Base-by-base conservation (phyloP, 2,888 invertebrate genomes). In the Papilio elwesi region DNA sequence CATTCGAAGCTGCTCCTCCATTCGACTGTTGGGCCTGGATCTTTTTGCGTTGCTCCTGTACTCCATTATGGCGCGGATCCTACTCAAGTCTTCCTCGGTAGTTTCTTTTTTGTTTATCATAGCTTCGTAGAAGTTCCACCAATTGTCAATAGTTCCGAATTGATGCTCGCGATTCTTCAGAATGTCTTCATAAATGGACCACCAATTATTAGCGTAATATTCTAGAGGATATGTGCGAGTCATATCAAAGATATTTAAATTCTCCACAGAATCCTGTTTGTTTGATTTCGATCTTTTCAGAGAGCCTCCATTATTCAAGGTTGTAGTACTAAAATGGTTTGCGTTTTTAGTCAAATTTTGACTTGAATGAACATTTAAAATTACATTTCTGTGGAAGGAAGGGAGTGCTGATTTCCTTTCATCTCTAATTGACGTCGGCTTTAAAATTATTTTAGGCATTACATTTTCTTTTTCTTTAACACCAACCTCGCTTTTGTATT, bases 141-240 rank as follows among this genome's bases (percentile, higher is more conserved):
- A 94, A 75, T 90, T 90, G 69, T 94, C 94, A 15, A 94, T 89
- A 0, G 92, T 90, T 0, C 94, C 94, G 80, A 92, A 94, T 76
- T 94, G 94, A 36, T 87, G 85, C 64, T 93, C 92, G 0, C 94
- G 82, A 49, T 83, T 92, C 64, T 88, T 92, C 0, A 94, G 73
- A 0, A 94, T 81, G 36, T 93, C 93, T 74, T 93, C 91, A 82
- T 94, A 94, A 1, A 94, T 94, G 0, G 83, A 78, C 94, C 94
- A 94, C 94, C 94, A 94, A 70, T 94, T 94, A 77, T 94, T 94
- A 0, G 94, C 94, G 79, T 94, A 94, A 73, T 93, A 94, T 74
- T 94, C 85, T 57, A 83, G 76, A 0, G 94, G 94, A 73, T 94
- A 94, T 0, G 91, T 91, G 0, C 90, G 78, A 0, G 91, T 93